Percentiles rank a stretch among this genome's conserved stretches.
Conservation (phyloP, 2,797 vertebrate genomes). For the Staurois parvus region DNA sequence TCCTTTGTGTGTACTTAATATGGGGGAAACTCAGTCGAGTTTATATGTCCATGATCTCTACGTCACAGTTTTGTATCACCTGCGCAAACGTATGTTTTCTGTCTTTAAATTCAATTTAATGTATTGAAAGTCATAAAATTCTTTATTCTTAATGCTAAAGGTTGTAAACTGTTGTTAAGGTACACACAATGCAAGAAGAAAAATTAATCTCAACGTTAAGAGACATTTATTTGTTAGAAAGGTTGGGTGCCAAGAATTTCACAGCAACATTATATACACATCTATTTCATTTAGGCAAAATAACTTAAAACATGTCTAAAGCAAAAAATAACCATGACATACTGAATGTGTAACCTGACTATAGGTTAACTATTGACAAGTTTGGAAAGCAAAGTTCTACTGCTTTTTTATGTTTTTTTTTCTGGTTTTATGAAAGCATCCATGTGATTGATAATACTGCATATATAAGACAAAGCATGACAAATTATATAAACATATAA, state of each 20-base stretch:
- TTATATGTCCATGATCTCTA: slow-evolving; percentile 28
- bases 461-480: too few relatives aligned
- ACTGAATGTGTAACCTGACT: too few relatives aligned
- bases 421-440: too few relatives aligned
- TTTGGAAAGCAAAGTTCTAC: too few relatives aligned
- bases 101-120: background rate
- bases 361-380: too few relatives aligned
- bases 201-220: background rate
- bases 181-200: background rate
- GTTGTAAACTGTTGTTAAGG: background rate
- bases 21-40: background rate
- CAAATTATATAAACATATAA: too few relatives aligned
- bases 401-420: too few relatives aligned
- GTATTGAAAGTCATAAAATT: background rate
- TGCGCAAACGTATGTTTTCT: background rate
- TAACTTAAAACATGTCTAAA: background rate
- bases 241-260: background rate
- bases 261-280: too few relatives aligned
- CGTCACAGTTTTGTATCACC: background rate
- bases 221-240: background rate
- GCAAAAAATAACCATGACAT: too few relatives aligned
- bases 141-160: background rate
- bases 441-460: too few relatives aligned
- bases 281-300: background rate
- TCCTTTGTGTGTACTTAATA: background rate